Evolutionary conservation across 2,888 invertebrate genomes (phyloP).

Genomic region (Endotricha flammealis): DNA sequence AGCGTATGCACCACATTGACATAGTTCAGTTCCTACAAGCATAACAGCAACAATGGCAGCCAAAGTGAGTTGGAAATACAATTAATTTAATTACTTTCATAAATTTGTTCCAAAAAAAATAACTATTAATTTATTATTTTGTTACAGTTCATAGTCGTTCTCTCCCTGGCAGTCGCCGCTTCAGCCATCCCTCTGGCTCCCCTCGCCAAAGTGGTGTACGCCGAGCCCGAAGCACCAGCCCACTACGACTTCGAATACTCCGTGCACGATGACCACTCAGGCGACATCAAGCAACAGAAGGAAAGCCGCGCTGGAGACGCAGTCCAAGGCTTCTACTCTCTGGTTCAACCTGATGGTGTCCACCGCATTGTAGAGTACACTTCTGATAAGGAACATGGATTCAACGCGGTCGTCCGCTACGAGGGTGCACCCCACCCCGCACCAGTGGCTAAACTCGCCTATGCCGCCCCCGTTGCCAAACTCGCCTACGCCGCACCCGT

Average conservation of each 20-base stretch:
- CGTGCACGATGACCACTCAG: constrained; percentile 75
- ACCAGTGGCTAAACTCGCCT: constrained; percentile 26
- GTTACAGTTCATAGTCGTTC: constrained; percentile 46
- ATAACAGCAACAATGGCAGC: constrained; percentile 58
- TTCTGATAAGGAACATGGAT: constrained; percentile 47
- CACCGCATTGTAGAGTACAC: constrained; percentile 71
- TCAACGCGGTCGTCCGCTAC: constrained; percentile 37
- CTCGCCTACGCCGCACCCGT: constrained; percentile 28
- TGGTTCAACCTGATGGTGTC: constrained; percentile 72
- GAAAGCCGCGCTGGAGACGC: constrained; percentile 72
- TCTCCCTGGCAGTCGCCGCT: constrained; percentile 45
- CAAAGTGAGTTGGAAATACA: constrained; percentile 48
- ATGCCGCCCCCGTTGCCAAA: constrained; percentile 27
- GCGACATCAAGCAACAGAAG: constrained; percentile 76
- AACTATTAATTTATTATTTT: constrained; percentile 5
- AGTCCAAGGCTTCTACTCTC: constrained; percentile 79
- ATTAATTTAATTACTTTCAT: background rate
- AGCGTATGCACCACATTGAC: constrained; percentile 30
- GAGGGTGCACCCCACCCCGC: constrained; percentile 31
- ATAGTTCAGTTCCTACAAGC: constrained; percentile 46
- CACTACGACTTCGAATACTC: constrained; percentile 73
- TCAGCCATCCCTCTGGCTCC: constrained; percentile 37
- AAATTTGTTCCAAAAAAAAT: background rate
- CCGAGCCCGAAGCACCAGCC: constrained; percentile 49
- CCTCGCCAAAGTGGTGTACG: constrained; percentile 32